Percentiles rank a stretch among this genome's conserved stretches.
These are phyloP conservation scores for Montifringilla adamsi DNA, from an alignment of 2,113 vertebrate species.

Conservation along the genomic window DNA sequence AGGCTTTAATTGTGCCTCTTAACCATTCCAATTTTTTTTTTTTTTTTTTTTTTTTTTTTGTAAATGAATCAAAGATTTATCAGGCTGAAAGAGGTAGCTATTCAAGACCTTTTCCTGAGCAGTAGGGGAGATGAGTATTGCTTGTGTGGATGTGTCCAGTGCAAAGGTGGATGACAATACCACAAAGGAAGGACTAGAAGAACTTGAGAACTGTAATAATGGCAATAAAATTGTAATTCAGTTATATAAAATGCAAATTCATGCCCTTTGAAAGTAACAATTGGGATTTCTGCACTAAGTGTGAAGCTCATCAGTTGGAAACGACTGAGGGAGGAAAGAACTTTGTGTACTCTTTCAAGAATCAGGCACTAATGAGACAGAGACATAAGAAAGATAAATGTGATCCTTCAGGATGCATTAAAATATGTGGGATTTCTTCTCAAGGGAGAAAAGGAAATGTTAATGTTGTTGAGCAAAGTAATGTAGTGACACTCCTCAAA, in stretches of 20 bases:
- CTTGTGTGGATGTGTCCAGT: background rate
- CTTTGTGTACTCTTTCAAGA: background rate
- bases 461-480: background rate
- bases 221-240: background rate
- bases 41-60: background rate
- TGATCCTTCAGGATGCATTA: background rate
- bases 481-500: background rate
- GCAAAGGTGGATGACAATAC: background rate
- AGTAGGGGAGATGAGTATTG: background rate
- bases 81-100: background rate
- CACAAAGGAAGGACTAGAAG: background rate
- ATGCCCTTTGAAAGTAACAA: background rate
- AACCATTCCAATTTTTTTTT: background rate
- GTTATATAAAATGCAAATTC: conserved; percentile 16
- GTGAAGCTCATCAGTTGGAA: background rate
- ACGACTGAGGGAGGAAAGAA: background rate
- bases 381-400: background rate
- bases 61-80: background rate
- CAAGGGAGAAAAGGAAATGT: background rate
- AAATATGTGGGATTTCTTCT: background rate
- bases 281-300: background rate
- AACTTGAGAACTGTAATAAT: background rate
- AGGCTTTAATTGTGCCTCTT: background rate
- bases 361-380: background rate
- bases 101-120: background rate